Evolutionary conservation across 2,888 invertebrate genomes (phyloP).

Genomic region (Rotaria socialis): DNA sequence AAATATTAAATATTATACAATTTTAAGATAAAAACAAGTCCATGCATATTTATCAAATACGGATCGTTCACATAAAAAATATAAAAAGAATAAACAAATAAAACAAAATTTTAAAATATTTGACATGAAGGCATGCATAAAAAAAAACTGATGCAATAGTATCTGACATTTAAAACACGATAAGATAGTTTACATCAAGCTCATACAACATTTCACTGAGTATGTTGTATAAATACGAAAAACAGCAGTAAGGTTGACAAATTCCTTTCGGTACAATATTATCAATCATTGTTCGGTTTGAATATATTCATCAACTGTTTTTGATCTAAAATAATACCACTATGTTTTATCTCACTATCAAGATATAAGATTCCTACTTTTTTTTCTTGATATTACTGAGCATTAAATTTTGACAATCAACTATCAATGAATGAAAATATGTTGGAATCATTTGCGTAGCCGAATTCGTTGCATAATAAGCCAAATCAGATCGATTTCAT

Average conservation of each 20-base stretch:
- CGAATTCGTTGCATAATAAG: not conserved
- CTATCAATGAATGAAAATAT: not conserved
- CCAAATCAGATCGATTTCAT: not conserved
- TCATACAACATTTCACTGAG: not conserved
- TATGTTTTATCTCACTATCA: too few relatives aligned
- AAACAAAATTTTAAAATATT: not conserved
- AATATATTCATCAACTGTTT: not conserved
- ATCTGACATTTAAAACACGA: not conserved
- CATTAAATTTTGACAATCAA: not conserved
- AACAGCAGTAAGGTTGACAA: not conserved
- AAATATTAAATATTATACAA: too few relatives aligned
- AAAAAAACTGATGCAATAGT: not conserved
- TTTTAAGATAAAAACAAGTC: not conserved
- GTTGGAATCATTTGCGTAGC: not conserved
- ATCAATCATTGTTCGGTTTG: not conserved
- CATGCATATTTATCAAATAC: not conserved
- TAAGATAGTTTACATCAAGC: not conserved
- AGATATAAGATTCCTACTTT: not conserved
- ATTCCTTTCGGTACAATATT: not conserved
- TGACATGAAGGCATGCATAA: not conserved
- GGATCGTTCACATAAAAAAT: not conserved
- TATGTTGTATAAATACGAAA: not conserved
- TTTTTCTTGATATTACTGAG: not conserved
- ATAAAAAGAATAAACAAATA: not conserved
- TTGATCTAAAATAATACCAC: not conserved